These are phyloP conservation scores for Aporophyla lueneburgensis DNA, from an alignment of 2,888 invertebrate genomes.

Conservation along the genomic window DNA sequence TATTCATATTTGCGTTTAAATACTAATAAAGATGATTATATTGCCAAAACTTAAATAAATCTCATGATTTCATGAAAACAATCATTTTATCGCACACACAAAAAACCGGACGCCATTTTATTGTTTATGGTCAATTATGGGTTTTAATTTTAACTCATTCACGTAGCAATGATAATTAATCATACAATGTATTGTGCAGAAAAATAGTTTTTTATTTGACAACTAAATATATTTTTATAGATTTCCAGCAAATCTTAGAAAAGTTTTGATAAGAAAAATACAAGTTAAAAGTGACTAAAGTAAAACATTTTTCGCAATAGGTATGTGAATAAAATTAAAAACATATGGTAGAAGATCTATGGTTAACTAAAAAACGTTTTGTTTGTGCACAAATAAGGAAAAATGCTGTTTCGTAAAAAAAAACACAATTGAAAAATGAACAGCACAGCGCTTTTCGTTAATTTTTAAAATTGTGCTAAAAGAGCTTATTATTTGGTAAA, in stretches of 20 bases:
- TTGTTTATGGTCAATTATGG: slow-evolving; percentile 86
- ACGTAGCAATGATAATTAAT: slow-evolving; percentile 36
- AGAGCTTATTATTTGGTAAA: neutral
- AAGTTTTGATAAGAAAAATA: neutral
- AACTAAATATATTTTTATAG: neutral
- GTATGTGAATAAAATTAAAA: neutral
- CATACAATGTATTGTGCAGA: neutral
- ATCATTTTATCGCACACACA: slow-evolving; percentile 90
- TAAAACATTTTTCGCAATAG: neutral
- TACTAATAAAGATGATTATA: slow-evolving; percentile 64
- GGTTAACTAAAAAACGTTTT: neutral
- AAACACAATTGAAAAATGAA: neutral
- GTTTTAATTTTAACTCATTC: slow-evolving; percentile 66
- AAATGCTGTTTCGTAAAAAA: neutral
- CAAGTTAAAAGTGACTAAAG: neutral
- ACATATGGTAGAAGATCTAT: slow-evolving; percentile 9
- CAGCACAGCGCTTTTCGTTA: neutral
- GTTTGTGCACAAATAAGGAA: neutral
- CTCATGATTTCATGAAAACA: slow-evolving; percentile 83
- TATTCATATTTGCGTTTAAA: slow-evolving; percentile 68
- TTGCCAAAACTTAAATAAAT: slow-evolving; percentile 70
- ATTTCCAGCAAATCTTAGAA: neutral
- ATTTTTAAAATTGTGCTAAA: neutral
- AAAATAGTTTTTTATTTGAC: neutral
- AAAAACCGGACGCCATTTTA: slow-evolving; percentile 91